Evolutionary conservation across 2,888 invertebrate genomes (phyloP).

Genomic region (Dicyrtoma fusca): DNA sequence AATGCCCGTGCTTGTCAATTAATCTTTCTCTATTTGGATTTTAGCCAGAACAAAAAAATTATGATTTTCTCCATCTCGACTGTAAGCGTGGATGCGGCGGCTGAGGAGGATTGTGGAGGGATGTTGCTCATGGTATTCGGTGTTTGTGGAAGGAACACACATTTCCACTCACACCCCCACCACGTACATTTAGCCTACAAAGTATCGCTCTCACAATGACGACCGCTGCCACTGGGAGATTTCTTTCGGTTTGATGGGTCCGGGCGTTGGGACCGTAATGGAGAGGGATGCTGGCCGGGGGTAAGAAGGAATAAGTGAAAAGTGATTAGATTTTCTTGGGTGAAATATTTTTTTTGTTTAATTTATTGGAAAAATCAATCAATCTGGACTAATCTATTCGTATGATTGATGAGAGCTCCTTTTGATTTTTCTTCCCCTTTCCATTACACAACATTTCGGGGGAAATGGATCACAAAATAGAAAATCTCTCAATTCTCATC

Average conservation of each 20-base stretch:
- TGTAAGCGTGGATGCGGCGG: no score
- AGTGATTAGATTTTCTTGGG: conserved; percentile 32
- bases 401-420: conserved; percentile 29
- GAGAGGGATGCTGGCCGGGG: no score
- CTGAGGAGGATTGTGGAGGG: no score
- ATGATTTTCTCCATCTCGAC: no score
- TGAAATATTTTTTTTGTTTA: conserved; percentile 24
- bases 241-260: no score
- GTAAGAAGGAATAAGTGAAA: conserved; percentile 14
- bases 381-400: conserved; percentile 29
- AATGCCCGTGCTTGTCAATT: conserved; percentile 36
- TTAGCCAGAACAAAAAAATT: conserved; percentile 17
- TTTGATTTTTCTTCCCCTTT: not conserved
- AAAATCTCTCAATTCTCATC: not conserved
- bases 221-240: no score
- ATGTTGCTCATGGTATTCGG: no score
- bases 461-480: not conserved
- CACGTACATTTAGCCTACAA: no score
- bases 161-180: no score
- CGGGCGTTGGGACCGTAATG: no score
- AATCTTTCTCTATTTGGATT: conserved; percentile 30
- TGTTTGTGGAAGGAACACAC: no score
- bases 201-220: no score
- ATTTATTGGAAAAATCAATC: conserved; percentile 39
- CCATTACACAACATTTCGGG: not conserved